Percentiles rank a stretch among this genome's conserved stretches.
These are phyloP conservation scores for Hylaeus volcanicus DNA, from an alignment of 1,140 invertebrate genomes.

Conservation along the genomic window DNA sequence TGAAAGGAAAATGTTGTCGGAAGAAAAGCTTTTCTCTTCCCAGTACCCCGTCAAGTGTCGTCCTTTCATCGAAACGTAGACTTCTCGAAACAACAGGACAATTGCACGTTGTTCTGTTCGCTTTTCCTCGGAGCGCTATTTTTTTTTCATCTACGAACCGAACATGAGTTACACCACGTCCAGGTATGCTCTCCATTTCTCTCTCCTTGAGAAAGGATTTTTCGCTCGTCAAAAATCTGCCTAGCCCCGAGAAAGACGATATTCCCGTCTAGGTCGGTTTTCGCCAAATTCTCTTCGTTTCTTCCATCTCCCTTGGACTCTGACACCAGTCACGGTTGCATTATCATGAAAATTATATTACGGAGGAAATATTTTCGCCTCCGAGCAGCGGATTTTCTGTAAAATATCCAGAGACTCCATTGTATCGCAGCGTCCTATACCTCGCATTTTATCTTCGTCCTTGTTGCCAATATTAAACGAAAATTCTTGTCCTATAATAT, in stretches of 20 bases:
- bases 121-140: not conserved
- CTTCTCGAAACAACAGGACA: not conserved
- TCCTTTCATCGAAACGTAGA: conserved; percentile 2
- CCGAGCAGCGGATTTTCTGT: not conserved
- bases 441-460: too few species aligned
- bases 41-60: not conserved
- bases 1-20: not conserved
- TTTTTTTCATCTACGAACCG: not conserved
- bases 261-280: not conserved
- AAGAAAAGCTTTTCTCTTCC: conserved; percentile 13
- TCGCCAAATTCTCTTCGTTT: not conserved
- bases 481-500: too few species aligned
- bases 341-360: conserved; percentile 12
- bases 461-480: too few species aligned
- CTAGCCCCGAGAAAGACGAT: too few species aligned
- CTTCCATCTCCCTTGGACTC: not conserved
- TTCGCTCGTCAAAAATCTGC: not conserved
- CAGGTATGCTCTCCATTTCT: not conserved
- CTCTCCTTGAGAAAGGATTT: not conserved
- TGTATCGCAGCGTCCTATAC: not conserved
- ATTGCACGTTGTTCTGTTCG: not conserved
- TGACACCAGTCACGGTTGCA: not conserved
- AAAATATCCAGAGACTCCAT: too few species aligned
- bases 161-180: not conserved
- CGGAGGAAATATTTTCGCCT: not conserved